These are phyloP conservation scores for Drosophila tanythrix DNA, from an alignment of 2,888 invertebrate genomes.

Conservation along the genomic window DNA sequence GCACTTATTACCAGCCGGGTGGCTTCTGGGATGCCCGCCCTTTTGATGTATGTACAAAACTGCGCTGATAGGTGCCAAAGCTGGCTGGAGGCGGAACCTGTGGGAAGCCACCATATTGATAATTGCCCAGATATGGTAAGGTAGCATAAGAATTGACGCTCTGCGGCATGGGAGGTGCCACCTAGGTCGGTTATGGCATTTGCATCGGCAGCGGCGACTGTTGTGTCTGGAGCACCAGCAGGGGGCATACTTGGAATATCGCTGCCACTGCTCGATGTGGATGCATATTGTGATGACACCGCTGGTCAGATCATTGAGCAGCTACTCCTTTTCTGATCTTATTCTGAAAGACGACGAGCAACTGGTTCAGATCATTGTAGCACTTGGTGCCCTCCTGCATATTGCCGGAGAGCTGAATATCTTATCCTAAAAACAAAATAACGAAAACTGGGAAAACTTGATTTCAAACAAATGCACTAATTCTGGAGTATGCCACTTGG, in stretches of 20 bases:
- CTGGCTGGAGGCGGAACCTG: constrained; percentile 85
- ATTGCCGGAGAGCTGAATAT: constrained; percentile 94
- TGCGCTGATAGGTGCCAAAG: constrained; percentile 85
- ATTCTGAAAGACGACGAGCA: constrained; percentile 97
- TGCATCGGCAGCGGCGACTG: constrained; percentile 85
- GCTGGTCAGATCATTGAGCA: constrained; percentile 95
- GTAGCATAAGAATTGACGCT: constrained; percentile 95
- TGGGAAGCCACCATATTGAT: constrained; percentile 87
- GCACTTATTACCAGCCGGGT: constrained; percentile 83
- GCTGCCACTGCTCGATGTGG: constrained; percentile 81
- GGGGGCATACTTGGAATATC: constrained; percentile 53
- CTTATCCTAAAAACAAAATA: neutral
- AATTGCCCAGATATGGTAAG: constrained; percentile 90
- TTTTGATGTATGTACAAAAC: constrained; percentile 82
- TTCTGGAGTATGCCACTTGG: neutral
- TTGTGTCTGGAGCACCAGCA: constrained; percentile 64
- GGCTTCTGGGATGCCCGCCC: constrained; percentile 84
- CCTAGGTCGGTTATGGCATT: constrained; percentile 90
- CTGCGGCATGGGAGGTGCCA: constrained; percentile 92
- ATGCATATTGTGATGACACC: constrained; percentile 87
- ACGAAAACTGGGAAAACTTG: neutral
- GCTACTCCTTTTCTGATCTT: constrained; percentile 99
- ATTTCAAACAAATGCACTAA: neutral
- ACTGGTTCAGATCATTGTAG: constrained; percentile 96
- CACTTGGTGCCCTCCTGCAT: constrained; percentile 98